Conservation (phyloP, 2,113 vertebrate species). For the Apeltes quadracus region DNA sequence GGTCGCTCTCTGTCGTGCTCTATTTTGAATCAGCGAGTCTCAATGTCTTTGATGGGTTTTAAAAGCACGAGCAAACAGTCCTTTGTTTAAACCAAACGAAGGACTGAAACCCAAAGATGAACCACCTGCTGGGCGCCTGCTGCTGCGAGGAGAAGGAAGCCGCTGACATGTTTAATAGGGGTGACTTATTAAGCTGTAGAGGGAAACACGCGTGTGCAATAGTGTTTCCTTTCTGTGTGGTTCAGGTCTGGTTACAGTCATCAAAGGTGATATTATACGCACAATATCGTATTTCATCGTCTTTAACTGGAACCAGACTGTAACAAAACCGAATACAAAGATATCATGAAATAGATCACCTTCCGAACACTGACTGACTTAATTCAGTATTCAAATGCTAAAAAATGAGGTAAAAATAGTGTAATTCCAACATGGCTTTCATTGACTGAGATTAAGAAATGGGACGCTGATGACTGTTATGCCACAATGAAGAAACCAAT, state of each 20-base stretch:
- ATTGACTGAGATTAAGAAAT: not conserved
- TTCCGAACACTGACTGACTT: not conserved
- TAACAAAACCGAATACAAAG: not conserved
- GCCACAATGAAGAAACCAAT: not conserved
- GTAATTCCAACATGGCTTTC: not conserved
- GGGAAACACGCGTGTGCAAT: too few species aligned
- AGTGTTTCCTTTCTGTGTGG: too few species aligned
- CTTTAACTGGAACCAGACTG: too few species aligned
- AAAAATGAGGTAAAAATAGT: too few species aligned
- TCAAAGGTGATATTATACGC: too few species aligned
- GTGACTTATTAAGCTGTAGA: too few species aligned
- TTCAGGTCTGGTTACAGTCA: too few species aligned
- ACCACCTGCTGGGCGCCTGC: not conserved
- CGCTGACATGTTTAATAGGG: too few species aligned
- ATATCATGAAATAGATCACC: not conserved
- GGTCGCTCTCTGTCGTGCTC: not conserved
- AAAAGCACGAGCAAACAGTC: not conserved
- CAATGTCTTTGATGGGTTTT: not conserved
- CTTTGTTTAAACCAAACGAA: not conserved
- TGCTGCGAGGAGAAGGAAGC: too few species aligned
- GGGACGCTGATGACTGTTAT: not conserved
- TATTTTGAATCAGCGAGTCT: not conserved
- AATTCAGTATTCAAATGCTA: too few species aligned
- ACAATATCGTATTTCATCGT: too few species aligned
- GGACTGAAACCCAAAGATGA: not conserved